Base-by-base conservation (phyloP, 2,888 invertebrate species). In the Cylindroiulus punctatus region DNA sequence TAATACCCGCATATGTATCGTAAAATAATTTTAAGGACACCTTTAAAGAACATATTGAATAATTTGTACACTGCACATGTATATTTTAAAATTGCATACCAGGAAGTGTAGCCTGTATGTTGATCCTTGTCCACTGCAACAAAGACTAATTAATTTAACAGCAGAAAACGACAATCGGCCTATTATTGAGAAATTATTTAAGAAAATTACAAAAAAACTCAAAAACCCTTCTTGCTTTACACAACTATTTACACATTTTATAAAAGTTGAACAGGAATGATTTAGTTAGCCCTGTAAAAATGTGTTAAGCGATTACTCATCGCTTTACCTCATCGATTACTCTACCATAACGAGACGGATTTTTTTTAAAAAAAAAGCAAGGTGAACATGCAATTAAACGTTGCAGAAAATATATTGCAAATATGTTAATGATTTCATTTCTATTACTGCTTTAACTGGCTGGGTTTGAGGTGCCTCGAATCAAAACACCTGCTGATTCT, bases 151-250 rank as follows among this genome's bases (percentile, higher is more conserved):
- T 30, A 76, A 30, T 76, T 76, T 17, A 17, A 12, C 14, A 44
- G 44, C 30, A 76, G 26, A 76, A 65, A 76, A 76, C 30, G 76
- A 76, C 76, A 26, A 26, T 14, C 4, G 30, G 30, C 10, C 65
- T 65, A 65, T 65, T 17, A 76, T 17, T 17, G 14, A 76, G 14
- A 14, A 76, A 76, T 76, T 76, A 76, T 76, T 76, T 76, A 76
- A 76, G 30, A 76, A 76, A 76, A 76, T 76, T 76, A 76, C 76
- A 76, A 76, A 76, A 76, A 76, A 22, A 8, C 17, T 76, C 30
- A 30, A 30, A 76, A 14, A 32, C 76, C 26, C 22, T 26, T 12
- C 26, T 65, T 22, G 22, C 32, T 76, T 14, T 1, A 76, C 32
- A 76, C 17, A 32, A 14, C 14, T 76, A 76, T 76, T 76, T 76